A percentile compares a stretch with the other conserved stretches of the same genome.
Conservation (phyloP, 2,797 vertebrate genomes). For the Artibeus jamaicensis region DNA sequence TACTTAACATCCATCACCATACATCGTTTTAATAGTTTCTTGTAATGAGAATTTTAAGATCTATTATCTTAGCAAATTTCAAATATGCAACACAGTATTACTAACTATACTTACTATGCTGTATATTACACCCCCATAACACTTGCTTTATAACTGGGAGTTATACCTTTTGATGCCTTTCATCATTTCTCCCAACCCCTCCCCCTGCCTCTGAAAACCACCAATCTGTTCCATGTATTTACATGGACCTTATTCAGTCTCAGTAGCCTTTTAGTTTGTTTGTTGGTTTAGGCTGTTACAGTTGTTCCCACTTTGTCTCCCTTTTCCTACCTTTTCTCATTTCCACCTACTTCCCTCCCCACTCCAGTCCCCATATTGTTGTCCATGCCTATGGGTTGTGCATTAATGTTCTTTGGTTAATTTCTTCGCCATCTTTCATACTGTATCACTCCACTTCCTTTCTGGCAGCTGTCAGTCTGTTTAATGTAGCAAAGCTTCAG, state of each 20-base stretch:
- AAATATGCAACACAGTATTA: not conserved
- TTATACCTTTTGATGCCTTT: not conserved
- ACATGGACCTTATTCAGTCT: not conserved
- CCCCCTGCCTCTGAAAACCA: not conserved
- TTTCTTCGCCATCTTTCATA: not conserved
- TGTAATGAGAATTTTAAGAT: too few species aligned
- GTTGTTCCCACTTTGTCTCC: not conserved
- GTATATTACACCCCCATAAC: not conserved
- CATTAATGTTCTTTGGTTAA: not conserved
- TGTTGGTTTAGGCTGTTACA: not conserved
- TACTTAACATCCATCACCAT: too few species aligned
- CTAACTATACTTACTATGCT: not conserved
- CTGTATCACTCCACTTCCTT: not conserved
- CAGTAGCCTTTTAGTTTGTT: not conserved
- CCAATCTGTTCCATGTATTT: not conserved
- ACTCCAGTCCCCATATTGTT: not conserved
- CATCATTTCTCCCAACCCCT: not conserved
- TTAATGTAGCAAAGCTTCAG: not conserved
- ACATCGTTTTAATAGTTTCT: too few species aligned
- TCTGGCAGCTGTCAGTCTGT: not conserved
- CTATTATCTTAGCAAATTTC: too few species aligned
- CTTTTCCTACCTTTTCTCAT: not conserved
- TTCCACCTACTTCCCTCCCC: not conserved
- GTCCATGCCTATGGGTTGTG: not conserved
- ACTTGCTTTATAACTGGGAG: not conserved